phyloP scores from a whole-genome alignment of 2,113 vertebrate genomes.

The Glareola pratincola region DNA sequence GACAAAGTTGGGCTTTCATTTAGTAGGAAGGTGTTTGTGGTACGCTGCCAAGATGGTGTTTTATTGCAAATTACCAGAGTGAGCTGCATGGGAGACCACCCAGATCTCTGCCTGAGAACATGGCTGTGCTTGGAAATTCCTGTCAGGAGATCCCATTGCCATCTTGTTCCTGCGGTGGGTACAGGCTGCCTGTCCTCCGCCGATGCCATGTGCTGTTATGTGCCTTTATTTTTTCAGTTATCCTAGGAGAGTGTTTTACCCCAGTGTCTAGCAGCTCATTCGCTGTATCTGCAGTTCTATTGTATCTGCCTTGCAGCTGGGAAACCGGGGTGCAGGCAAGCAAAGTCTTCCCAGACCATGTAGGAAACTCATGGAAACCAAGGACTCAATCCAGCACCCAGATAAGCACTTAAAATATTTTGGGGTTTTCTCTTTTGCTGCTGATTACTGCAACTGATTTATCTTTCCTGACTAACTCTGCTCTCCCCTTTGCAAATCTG shows the following conservation, averaged over 20 bases:
- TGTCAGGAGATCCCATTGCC: neutral
- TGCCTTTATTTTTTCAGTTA: neutral
- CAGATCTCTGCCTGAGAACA: neutral
- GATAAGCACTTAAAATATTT: neutral
- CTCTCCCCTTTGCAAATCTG: neutral
- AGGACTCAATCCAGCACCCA: neutral
- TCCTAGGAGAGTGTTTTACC: neutral
- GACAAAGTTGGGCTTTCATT: conserved; percentile 18
- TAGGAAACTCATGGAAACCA: neutral
- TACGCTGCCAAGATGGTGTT: conserved; percentile 25
- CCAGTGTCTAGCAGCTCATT: neutral
- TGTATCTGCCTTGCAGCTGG: neutral
- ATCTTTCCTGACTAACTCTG: neutral
- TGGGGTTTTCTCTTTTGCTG: neutral
- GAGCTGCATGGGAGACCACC: conserved; percentile 30
- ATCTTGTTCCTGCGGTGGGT: neutral
- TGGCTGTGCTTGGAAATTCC: neutral
- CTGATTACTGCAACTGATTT: neutral
- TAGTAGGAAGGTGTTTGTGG: conserved; percentile 6
- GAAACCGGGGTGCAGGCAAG: neutral
- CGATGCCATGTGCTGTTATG: neutral
- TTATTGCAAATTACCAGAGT: conserved; percentile 10
- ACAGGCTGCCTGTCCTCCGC: neutral
- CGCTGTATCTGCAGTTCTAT: neutral
- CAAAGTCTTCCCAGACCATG: neutral